Conservation (phyloP, 1,140 invertebrate species). For the Ganaspis sp. region DNA sequence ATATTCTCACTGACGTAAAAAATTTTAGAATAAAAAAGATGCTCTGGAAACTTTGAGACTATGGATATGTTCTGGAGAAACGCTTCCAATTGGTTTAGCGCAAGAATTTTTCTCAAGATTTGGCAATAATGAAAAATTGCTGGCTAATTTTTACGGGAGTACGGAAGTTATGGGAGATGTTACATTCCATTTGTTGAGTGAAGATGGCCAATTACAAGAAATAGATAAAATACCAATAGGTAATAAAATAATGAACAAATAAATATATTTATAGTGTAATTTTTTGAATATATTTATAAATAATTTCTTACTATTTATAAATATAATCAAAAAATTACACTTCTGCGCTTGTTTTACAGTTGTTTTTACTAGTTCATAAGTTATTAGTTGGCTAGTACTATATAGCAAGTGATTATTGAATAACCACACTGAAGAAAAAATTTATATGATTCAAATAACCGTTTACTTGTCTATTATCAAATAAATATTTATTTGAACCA, state of each 20-base stretch:
- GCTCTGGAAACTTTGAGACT: conserved; percentile 80
- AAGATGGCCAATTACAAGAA: conserved; percentile 77
- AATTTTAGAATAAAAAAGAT: conserved; percentile 63
- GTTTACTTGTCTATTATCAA: too few relatives aligned
- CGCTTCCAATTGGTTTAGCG: conserved; percentile 81
- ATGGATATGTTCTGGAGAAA: conserved; percentile 91
- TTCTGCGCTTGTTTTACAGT: too few relatives aligned
- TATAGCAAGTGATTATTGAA: too few relatives aligned
- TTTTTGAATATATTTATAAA: too few relatives aligned
- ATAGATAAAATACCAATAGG: conserved; percentile 88
- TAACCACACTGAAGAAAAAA: too few relatives aligned
- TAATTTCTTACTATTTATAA: too few relatives aligned
- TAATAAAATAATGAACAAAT: conserved; percentile 75
- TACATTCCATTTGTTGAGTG: conserved; percentile 79
- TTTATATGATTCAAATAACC: too few relatives aligned
- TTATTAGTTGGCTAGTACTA: too few relatives aligned
- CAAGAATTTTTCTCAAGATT: conserved; percentile 86
- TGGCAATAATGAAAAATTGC: conserved; percentile 75
- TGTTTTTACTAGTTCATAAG: too few relatives aligned
- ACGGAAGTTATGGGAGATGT: conserved; percentile 92
- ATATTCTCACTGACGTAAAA: background rate
- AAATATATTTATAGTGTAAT: too few relatives aligned
- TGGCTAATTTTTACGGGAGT: conserved; percentile 93
- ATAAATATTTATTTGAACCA: too few relatives aligned
- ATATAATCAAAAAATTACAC: too few relatives aligned